Conservation (phyloP, 2,113 vertebrate genomes). For the Leucosticte australis region DNA sequence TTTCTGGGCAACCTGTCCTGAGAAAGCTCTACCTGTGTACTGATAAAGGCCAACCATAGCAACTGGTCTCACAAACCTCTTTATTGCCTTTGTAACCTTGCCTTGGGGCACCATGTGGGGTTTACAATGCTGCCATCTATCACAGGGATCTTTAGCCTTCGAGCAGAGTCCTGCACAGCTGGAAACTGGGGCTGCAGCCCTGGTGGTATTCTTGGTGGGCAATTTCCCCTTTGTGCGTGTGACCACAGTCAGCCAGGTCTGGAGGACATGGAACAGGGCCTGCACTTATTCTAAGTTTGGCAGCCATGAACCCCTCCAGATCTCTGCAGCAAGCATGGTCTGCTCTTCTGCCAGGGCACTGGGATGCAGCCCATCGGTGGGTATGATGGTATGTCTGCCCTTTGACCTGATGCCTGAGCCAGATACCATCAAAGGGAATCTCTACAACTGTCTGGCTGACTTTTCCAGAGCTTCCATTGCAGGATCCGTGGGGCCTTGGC, state of each 20-base stretch:
- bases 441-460: background rate
- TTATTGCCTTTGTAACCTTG: background rate
- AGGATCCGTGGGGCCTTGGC: background rate
- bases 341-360: background rate
- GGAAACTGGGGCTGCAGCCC: background rate
- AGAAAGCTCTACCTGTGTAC: background rate
- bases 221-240: background rate
- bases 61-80: background rate
- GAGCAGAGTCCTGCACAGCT: background rate
- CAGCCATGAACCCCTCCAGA: background rate
- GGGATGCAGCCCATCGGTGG: rapidly evolving
- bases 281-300: background rate
- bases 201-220: rapidly evolving
- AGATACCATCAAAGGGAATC: rapidly evolving
- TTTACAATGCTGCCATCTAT: background rate
- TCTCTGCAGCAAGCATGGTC: rapidly evolving
- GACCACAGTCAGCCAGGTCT: background rate
- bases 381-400: rapidly evolving
- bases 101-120: background rate
- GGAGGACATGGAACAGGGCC: background rate
- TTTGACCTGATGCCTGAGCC: background rate
- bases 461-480: background rate
- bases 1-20: background rate
- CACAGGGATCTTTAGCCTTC: background rate
- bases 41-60: rapidly evolving